These are phyloP conservation scores for human (Homo sapiens) DNA, from an alignment of 2,113 vertebrate genomes.

Conservation along the genomic window DNA sequence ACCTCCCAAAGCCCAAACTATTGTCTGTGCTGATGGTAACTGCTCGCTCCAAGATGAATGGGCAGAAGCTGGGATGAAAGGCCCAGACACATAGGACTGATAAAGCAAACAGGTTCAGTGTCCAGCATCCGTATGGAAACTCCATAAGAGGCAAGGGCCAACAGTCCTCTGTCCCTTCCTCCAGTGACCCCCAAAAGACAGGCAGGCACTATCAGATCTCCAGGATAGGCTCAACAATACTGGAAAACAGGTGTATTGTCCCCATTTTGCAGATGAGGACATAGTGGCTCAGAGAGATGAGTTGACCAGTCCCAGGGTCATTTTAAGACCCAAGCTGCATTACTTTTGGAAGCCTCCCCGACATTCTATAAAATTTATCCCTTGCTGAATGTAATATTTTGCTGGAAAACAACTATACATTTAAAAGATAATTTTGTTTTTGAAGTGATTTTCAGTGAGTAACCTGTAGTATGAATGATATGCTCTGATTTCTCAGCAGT, in stretches of 20 bases:
- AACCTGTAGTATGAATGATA: not conserved
- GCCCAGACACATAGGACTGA: not conserved
- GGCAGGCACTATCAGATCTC: not conserved
- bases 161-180: not conserved
- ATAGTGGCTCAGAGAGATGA: not conserved
- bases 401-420: not conserved
- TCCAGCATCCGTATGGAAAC: not conserved
- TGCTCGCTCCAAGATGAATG: not conserved
- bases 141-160: not conserved
- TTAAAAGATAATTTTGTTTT: not conserved
- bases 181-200: not conserved
- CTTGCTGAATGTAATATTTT: not conserved
- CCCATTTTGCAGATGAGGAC: not conserved
- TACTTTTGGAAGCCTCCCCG: not conserved
- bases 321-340: not conserved
- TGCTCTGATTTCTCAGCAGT: not conserved
- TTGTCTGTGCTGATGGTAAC: not conserved
- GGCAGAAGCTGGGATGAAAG: not conserved
- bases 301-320: not conserved
- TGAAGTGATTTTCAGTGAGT: not conserved
- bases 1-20: conserved; percentile 24
- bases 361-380: not conserved
- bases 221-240: not conserved
- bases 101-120: not conserved
- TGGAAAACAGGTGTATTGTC: not conserved